Conservation (phyloP, 2,113 vertebrate genomes). For the Mola mola region DNA sequence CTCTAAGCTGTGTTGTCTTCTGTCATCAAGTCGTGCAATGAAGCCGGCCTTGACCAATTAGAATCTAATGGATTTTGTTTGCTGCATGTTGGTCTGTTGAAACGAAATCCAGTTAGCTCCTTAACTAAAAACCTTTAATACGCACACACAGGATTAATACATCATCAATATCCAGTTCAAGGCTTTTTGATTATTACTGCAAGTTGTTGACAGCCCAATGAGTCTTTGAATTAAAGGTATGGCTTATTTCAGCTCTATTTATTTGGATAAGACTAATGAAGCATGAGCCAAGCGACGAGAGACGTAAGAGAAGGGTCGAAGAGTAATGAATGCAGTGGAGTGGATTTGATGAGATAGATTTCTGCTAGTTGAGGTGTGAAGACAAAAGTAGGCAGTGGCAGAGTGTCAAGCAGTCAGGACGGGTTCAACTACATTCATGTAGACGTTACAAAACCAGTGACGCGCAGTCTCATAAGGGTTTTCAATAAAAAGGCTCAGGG, state of each 20-base stretch:
- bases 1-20: constrained; percentile 25
- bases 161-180: constrained; percentile 32
- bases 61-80: constrained; percentile 28
- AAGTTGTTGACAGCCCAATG: constrained; percentile 50
- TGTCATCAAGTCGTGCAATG: constrained; percentile 1
- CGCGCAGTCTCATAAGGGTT: neutral
- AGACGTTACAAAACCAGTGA: neutral
- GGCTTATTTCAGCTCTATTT: constrained; percentile 44
- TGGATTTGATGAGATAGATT: constrained; percentile 37
- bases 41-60: constrained; percentile 45
- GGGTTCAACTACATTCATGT: neutral
- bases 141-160: constrained; percentile 20
- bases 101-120: constrained; percentile 31
- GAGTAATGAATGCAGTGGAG: constrained; percentile 22
- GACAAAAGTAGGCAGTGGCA: constrained; percentile 16
- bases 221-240: constrained; percentile 66
- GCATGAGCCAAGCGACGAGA: constrained; percentile 37
- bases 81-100: constrained; percentile 10
- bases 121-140: constrained; percentile 31
- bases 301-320: constrained; percentile 20
- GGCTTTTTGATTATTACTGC: constrained; percentile 63
- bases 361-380: neutral
- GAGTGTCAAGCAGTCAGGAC: constrained; percentile 12
- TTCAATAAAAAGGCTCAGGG: neutral
- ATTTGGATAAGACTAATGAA: constrained; percentile 62